Conservation (phyloP, 2,113 vertebrate genomes). For the Plectropomus leopardus region DNA sequence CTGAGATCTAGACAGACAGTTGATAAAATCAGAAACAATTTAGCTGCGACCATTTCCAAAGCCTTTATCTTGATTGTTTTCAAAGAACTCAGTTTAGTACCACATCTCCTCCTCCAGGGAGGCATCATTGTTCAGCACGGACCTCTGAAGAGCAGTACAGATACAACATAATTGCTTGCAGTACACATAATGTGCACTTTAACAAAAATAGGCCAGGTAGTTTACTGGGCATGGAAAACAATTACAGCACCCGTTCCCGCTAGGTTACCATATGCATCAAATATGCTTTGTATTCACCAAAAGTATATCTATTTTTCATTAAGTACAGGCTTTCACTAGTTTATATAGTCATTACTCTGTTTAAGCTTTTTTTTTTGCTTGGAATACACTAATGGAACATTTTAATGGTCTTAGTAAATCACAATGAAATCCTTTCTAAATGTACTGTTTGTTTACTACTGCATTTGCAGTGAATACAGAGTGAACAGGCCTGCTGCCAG, state of each 20-base stretch:
- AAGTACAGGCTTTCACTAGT: conserved; percentile 47
- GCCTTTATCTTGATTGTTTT: conserved; percentile 41
- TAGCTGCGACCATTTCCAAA: conserved; percentile 20
- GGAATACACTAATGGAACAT: conserved; percentile 62
- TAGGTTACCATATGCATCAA: conserved; percentile 6
- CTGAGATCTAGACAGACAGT: conserved; percentile 35
- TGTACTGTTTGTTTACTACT: conserved; percentile 35
- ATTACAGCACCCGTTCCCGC: conserved; percentile 36
- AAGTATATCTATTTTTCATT: conserved; percentile 62
- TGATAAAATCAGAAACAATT: conserved; percentile 52
- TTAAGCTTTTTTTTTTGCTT: conserved; percentile 48
- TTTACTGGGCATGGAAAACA: conserved; percentile 60
- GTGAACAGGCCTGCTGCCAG: neutral
- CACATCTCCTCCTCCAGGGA: conserved; percentile 14
- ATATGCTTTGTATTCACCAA: conserved; percentile 51
- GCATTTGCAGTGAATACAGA: conserved; percentile 25
- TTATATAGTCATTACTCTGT: conserved; percentile 62
- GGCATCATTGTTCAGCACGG: conserved; percentile 27
- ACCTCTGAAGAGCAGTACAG: conserved; percentile 23
- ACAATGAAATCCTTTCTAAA: conserved; percentile 48
- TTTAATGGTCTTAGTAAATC: conserved; percentile 65
- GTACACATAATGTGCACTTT: conserved; percentile 53
- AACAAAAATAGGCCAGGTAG: conserved; percentile 20
- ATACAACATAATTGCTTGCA: conserved; percentile 43
- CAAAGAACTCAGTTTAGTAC: conserved; percentile 17